Conservation (phyloP, 2,113 vertebrate species). For the Recurvirostra avosetta region DNA sequence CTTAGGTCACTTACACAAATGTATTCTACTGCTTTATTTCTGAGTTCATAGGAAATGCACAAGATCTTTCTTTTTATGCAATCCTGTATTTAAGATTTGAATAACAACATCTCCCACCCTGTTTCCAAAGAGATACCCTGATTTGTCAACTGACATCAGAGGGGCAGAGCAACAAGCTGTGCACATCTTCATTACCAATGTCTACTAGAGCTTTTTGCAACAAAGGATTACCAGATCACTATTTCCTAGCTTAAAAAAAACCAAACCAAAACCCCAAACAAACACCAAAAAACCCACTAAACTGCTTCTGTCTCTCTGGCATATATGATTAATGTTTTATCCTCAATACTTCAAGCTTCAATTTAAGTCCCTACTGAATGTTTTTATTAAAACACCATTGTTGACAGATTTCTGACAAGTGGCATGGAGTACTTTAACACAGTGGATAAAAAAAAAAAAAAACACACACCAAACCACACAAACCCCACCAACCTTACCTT, state of each 20-base stretch:
- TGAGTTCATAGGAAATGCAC: neutral
- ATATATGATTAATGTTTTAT: neutral
- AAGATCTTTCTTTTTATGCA: neutral
- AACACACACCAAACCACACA: fast-evolving
- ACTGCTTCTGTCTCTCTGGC: neutral
- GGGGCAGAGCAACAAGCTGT: neutral
- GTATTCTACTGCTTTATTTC: neutral
- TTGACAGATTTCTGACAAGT: neutral
- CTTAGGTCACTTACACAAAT: neutral
- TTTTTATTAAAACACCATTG: neutral
- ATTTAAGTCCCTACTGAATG: neutral
- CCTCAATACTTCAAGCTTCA: neutral
- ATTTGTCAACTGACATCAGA: neutral
- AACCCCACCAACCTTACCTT: neutral
- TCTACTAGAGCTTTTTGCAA: neutral
- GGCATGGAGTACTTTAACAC: neutral
- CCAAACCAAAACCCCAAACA: neutral
- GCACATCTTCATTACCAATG: neutral
- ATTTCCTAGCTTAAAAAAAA: neutral
- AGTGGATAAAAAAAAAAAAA: fast-evolving
- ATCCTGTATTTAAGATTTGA: neutral
- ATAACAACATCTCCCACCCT: neutral
- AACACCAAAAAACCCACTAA: neutral
- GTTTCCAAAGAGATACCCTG: neutral
- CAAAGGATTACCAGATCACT: neutral